Percentiles rank a stretch among this genome's conserved stretches.
Evolutionary conservation across 2,888 invertebrate genomes (phyloP).

Genomic region (Strigamia crassipes): DNA sequence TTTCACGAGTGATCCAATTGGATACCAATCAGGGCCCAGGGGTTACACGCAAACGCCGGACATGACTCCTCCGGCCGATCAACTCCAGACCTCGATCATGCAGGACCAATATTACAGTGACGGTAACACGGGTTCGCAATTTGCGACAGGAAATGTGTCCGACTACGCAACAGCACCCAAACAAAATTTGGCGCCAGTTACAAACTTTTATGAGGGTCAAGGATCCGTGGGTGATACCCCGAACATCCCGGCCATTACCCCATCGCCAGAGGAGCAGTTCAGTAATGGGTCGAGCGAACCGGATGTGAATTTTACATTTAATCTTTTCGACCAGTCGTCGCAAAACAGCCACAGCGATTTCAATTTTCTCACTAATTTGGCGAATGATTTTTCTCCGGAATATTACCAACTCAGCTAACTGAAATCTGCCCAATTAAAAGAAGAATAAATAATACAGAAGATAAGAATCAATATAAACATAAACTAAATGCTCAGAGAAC

Average conservation of each 20-base stretch:
- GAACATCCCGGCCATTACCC: conserved; percentile 48
- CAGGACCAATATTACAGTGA: conserved; percentile 49
- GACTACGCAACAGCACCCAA: conserved; percentile 50
- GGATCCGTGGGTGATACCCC: conserved; percentile 48
- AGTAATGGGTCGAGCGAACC: conserved; percentile 49
- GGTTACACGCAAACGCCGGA: not conserved
- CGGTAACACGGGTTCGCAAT: conserved; percentile 44
- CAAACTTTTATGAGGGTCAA: conserved; percentile 45
- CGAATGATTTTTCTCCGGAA: conserved; percentile 90
- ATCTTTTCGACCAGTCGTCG: conserved; percentile 52
- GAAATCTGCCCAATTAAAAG: not conserved
- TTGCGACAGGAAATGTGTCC: conserved; percentile 39
- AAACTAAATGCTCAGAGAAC: not conserved
- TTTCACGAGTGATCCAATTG: conserved; percentile 26
- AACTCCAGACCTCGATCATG: conserved; percentile 32
- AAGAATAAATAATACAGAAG: not conserved
- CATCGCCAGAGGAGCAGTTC: conserved; percentile 48
- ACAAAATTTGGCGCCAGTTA: conserved; percentile 44
- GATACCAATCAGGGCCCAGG: conserved; percentile 25
- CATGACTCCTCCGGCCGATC: conserved; percentile 31
- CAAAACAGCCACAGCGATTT: conserved; percentile 68
- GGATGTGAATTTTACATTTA: conserved; percentile 53
- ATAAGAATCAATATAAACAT: not conserved
- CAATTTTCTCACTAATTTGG: conserved; percentile 88
- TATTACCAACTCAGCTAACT: conserved; percentile 76